phyloP scores from a whole-genome alignment of 2,888 invertebrate genomes.

The Mechanitis mazaeus region DNA sequence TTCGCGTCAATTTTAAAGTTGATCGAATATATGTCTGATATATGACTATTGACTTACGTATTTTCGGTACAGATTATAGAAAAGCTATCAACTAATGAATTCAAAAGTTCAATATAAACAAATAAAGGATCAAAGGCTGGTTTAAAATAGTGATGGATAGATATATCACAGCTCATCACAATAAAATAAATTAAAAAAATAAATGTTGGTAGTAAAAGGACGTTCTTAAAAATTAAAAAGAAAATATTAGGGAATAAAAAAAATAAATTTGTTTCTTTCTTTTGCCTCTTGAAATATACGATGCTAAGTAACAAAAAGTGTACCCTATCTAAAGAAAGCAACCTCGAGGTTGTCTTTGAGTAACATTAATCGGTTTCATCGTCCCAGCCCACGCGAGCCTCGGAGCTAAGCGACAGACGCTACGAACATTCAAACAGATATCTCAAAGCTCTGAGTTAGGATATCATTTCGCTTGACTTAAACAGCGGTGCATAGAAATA shows the following conservation, averaged over 20 bases:
- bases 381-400: conserved; percentile 11
- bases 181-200: not conserved
- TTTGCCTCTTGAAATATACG: conserved; percentile 52
- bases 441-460: not conserved
- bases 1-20: too few species aligned
- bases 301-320: conserved; percentile 72
- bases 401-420: conserved; percentile 11
- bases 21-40: too few species aligned
- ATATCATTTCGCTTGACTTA: not conserved
- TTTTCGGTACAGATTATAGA: too few species aligned
- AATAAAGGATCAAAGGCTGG: too few species aligned
- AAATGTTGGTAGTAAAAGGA: not conserved
- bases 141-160: too few species aligned
- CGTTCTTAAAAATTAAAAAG: conserved; percentile 6
- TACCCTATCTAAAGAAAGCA: conserved; percentile 56
- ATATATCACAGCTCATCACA: too few species aligned
- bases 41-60: too few species aligned
- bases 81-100: too few species aligned
- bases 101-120: too few species aligned
- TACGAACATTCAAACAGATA: conserved; percentile 4
- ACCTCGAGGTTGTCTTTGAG: conserved; percentile 66
- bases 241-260: conserved; percentile 7
- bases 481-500: conserved; percentile 20
- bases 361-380: conserved; percentile 70
- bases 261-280: conserved; percentile 45